Evolutionary conservation across 1,140 invertebrate species (phyloP).

Genomic region (Octopus bimaculoides): DNA sequence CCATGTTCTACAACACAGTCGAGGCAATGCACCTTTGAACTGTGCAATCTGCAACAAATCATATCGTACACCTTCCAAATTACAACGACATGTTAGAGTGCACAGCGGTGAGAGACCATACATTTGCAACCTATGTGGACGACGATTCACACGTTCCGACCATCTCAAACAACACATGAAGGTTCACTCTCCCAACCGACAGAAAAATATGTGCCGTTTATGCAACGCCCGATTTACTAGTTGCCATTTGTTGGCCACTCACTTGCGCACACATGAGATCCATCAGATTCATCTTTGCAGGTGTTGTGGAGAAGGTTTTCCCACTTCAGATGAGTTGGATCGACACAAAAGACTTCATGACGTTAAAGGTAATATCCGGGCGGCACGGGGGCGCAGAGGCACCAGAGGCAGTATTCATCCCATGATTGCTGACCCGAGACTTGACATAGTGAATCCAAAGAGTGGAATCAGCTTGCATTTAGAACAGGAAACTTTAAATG

Average conservation of each 20-base stretch:
- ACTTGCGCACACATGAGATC: conserved; percentile 2
- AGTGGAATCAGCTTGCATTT: not conserved
- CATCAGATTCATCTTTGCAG: not conserved
- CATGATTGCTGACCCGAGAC: conserved; percentile 6
- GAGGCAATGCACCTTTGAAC: conserved; percentile 61
- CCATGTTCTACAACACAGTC: conserved; percentile 1
- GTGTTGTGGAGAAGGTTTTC: conserved; percentile 10
- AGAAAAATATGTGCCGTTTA: conserved; percentile 13
- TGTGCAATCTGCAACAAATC: conserved; percentile 79
- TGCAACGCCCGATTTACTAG: conserved; percentile 3
- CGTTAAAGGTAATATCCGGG: not conserved
- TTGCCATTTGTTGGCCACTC: not conserved
- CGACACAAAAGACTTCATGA: conserved; percentile 10
- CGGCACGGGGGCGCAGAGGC: not conserved
- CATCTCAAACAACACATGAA: conserved; percentile 21
- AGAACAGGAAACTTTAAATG: not conserved
- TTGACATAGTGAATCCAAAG: not conserved
- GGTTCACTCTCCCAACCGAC: conserved; percentile 16
- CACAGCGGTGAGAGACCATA: conserved; percentile 92
- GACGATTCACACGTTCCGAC: conserved; percentile 81
- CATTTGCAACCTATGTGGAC: conserved; percentile 75
- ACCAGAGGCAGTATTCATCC: not conserved
- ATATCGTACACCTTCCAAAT: conserved; percentile 85
- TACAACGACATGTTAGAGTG: conserved; percentile 78
- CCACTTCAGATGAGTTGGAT: not conserved